These are phyloP conservation scores for Tenthredo notha DNA, from an alignment of 2,888 invertebrate genomes.

Conservation along the genomic window DNA sequence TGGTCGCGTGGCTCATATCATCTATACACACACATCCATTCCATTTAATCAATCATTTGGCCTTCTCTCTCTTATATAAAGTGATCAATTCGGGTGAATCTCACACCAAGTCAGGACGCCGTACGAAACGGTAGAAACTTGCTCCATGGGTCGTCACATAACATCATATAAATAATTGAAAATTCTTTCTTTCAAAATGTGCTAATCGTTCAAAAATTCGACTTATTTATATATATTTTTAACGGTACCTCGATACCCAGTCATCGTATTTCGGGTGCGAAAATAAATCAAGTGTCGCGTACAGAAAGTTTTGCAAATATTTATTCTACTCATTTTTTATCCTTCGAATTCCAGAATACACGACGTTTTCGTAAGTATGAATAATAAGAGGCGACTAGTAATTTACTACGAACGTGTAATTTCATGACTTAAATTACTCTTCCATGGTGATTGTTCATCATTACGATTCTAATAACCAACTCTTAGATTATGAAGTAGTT, in stretches of 20 bases:
- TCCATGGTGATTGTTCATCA: background rate
- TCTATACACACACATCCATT: constrained; percentile 4
- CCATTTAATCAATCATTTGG: background rate
- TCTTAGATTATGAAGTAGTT: background rate
- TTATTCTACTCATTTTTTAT: background rate
- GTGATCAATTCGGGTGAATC: constrained; percentile 24
- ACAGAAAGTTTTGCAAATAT: background rate
- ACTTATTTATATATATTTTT: background rate
- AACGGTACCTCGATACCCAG: background rate
- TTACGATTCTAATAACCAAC: background rate
- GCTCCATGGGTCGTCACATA: background rate
- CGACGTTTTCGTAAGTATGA: background rate
- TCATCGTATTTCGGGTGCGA: background rate
- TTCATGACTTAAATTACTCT: background rate
- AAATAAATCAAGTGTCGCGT: background rate
- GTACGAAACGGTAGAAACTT: constrained; percentile 2
- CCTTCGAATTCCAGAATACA: background rate
- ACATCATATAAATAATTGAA: background rate
- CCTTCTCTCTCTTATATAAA: constrained; percentile 28
- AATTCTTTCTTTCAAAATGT: background rate
- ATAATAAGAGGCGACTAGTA: background rate
- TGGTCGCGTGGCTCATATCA: background rate
- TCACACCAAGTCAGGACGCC: constrained; percentile 19
- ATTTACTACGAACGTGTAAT: background rate
- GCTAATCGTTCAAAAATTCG: background rate